Conservation (phyloP, 2,113 vertebrate species). For the Rhinolophus sinicus region DNA sequence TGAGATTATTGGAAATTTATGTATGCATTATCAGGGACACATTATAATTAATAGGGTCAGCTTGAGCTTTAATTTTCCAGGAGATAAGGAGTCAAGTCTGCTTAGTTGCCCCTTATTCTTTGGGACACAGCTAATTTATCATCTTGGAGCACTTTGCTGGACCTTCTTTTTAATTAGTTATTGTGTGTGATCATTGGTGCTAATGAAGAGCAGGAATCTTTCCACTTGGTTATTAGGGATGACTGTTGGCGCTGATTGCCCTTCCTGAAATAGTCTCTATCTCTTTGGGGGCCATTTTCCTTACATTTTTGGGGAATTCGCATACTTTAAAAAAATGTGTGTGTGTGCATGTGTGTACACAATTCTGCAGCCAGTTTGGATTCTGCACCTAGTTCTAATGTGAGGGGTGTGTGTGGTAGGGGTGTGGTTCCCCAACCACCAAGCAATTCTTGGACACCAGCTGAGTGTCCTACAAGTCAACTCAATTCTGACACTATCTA, state of each 20-base stretch:
- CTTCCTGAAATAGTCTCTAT: background rate
- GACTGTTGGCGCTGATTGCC: background rate
- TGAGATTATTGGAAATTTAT: slow-evolving; percentile 25
- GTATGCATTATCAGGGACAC: background rate
- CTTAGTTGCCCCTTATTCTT: background rate
- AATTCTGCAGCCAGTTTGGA: background rate
- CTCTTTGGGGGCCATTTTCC: background rate
- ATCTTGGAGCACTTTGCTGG: background rate
- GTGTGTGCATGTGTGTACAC: background rate
- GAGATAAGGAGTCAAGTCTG: background rate
- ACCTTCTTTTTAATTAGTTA: slow-evolving; percentile 7
- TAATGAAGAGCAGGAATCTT: background rate
- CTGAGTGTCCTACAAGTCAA: background rate
- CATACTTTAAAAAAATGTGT: background rate
- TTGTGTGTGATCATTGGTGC: background rate
- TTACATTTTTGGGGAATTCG: background rate
- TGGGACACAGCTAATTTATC: background rate
- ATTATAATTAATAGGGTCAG: slow-evolving; percentile 32
- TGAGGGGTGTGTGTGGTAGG: background rate
- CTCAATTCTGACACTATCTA: background rate
- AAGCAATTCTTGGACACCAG: background rate
- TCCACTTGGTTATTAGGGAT: background rate
- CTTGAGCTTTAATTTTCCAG: slow-evolving; percentile 3
- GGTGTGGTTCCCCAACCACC: background rate
- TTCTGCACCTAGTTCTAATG: background rate